phyloP scores from a whole-genome alignment of 1,140 invertebrate species.

The Linepithema humile region DNA sequence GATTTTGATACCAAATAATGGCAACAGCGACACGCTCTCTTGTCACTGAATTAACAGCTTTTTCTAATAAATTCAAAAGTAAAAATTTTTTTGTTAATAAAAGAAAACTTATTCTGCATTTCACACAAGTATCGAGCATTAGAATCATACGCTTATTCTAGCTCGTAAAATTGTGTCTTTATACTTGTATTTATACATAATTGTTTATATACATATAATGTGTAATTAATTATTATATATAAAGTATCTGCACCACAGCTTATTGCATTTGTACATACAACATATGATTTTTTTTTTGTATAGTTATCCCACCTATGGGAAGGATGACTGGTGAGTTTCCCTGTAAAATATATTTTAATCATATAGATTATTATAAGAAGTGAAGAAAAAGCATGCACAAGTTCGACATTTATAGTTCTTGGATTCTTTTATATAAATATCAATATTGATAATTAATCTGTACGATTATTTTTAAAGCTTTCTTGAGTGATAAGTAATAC shows the following conservation, averaged over 20 bases:
- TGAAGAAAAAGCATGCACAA: constrained; percentile 72
- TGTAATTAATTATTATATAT: constrained; percentile 62
- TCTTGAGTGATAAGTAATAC: constrained; percentile 50
- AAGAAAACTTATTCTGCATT: background rate
- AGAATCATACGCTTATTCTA: constrained; percentile 5
- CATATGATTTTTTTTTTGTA: constrained; percentile 81
- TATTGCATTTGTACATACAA: constrained; percentile 80
- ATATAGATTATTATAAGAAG: constrained; percentile 64
- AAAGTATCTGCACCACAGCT: constrained; percentile 68
- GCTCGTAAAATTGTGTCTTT: background rate
- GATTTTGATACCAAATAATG: too few relatives aligned
- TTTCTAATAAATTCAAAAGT: too few relatives aligned
- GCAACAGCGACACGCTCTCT: too few relatives aligned
- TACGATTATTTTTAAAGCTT: constrained; percentile 31
- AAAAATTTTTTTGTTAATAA: too few relatives aligned
- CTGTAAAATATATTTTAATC: constrained; percentile 80
- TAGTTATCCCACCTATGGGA: constrained; percentile 87
- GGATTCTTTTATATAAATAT: constrained; percentile 27
- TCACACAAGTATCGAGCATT: constrained; percentile 25
- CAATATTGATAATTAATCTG: constrained; percentile 34
- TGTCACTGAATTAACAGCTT: too few relatives aligned
- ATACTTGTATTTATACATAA: background rate
- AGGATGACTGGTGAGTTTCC: constrained; percentile 87
- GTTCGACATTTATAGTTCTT: constrained; percentile 38
- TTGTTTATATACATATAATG: constrained; percentile 42